Evolutionary conservation across 2,113 vertebrate genomes (phyloP), one percentile per base, ranked within the genome.

Genomic region (Aspidoscelis tigris): DNA sequence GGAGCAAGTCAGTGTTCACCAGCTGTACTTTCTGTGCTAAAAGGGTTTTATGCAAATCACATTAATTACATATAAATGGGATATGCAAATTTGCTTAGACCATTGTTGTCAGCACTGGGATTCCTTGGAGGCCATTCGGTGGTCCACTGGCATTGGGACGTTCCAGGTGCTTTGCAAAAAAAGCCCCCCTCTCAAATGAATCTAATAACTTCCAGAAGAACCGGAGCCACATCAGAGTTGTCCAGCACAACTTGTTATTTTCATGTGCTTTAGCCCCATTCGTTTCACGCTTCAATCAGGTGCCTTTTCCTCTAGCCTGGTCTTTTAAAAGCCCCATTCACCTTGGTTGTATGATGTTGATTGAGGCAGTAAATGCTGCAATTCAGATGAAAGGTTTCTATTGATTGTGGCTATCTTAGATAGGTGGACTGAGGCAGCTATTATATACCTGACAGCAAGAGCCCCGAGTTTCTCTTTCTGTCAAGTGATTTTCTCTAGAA

Each of bases 401-500:
- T 66, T 22, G 64, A 81, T 64, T 69, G 26, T 55, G 66, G 61
- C 33, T 70, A 47, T 61, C 26, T 61, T 50, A 76, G 50, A 76
- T 76, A 76, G 66, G 24, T 10, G 73, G 58, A 18, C 39, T 9
- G 39, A 70, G 22, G 53, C 33, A 77, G 82, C 65, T 39, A 70
- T 69, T 70, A 33, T 58, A 58, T 26, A 33, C 33, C 18, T 78
- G 75, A 41, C 4, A 41, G 72, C 39, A 86, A 70, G 6, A 4
- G 33, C 12, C n/a, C 43, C 21, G 3, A 74, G 26, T 66, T 74
- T 64, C 33, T 14, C 12, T 61, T n/a, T 88, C 55, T 77, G 20
- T 5, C 39, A 1, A 0, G 47, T 0, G 1, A 0, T 78, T 78
- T 5, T 1, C 21, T 12, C 10, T 72, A 0, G 26, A 61, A 64